Percentiles rank a stretch among this genome's conserved stretches.
These are phyloP conservation scores for Danio aesculapii DNA, from an alignment of 2,797 vertebrate genomes.

Conservation along the genomic window DNA sequence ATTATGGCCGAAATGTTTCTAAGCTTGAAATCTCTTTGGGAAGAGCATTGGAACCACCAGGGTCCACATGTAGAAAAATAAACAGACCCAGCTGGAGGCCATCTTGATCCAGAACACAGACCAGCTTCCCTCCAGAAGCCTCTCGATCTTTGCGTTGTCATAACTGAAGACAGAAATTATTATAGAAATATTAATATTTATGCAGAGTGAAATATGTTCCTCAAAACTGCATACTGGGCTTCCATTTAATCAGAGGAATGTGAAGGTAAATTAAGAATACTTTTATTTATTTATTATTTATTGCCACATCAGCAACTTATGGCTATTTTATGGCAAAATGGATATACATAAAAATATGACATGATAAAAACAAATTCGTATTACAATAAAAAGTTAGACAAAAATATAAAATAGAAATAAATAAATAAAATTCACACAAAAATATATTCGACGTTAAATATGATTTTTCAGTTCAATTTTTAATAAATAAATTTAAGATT, in stretches of 20 bases:
- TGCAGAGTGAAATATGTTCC: background rate
- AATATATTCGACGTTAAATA: no score
- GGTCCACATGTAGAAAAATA: slow-evolving; percentile 89
- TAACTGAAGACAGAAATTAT: slow-evolving; percentile 77
- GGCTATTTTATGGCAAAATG: no score
- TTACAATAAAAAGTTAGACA: no score
- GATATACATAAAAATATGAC: no score
- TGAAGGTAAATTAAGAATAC: background rate
- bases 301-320: no score
- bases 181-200: background rate
- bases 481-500: no score
- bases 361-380: no score
- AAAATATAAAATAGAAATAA: no score
- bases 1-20: slow-evolving; percentile 55
- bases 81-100: slow-evolving; percentile 93
- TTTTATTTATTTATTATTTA: background rate
- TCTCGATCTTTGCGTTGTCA: slow-evolving; percentile 88
- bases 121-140: slow-evolving; percentile 89
- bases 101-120: slow-evolving; percentile 99
- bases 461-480: no score
- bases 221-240: background rate
- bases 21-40: slow-evolving; percentile 89
- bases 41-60: slow-evolving; percentile 91
- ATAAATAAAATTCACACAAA: no score
- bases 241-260: background rate